Conservation (phyloP, 2,113 vertebrate genomes). For the Mobula hypostoma region DNA sequence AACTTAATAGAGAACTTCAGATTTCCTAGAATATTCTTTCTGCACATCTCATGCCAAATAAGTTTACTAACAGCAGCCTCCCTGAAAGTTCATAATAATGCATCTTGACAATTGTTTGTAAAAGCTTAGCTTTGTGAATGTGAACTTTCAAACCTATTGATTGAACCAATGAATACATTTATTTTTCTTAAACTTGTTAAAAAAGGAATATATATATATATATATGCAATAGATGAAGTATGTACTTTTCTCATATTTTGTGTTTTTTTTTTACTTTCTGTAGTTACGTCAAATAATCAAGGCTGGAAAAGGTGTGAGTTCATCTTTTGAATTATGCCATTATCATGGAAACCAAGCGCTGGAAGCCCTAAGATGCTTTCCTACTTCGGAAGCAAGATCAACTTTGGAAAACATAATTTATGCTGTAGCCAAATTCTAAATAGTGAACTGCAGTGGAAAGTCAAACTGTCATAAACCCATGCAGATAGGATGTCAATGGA, state of each 20-base stretch:
- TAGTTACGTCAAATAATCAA: constrained; percentile 82
- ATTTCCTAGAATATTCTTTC: neutral
- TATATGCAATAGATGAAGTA: neutral
- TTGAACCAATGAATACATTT: neutral
- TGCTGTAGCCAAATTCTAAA: constrained; percentile 78
- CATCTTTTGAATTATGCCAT: constrained; percentile 86
- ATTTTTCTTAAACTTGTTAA: neutral
- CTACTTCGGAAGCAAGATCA: constrained; percentile 84
- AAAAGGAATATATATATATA: neutral
- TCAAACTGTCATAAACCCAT: neutral
- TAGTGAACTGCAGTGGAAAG: neutral
- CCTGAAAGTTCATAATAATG: neutral
- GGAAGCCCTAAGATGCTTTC: constrained; percentile 83
- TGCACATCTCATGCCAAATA: neutral
- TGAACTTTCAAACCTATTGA: neutral
- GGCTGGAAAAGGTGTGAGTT: constrained; percentile 85
- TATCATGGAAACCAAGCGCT: constrained; percentile 88
- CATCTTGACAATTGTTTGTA: neutral
- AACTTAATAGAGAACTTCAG: neutral
- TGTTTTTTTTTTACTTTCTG: constrained; percentile 54
- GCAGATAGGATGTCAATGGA: neutral
- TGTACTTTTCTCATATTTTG: neutral
- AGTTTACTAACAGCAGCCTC: neutral
- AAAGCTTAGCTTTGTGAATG: neutral
- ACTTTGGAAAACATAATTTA: constrained; percentile 92